Percentiles rank a stretch among this genome's conserved stretches.
phyloP scores from a whole-genome alignment of 2,888 invertebrate genomes.

The Chrysolina americana region DNA sequence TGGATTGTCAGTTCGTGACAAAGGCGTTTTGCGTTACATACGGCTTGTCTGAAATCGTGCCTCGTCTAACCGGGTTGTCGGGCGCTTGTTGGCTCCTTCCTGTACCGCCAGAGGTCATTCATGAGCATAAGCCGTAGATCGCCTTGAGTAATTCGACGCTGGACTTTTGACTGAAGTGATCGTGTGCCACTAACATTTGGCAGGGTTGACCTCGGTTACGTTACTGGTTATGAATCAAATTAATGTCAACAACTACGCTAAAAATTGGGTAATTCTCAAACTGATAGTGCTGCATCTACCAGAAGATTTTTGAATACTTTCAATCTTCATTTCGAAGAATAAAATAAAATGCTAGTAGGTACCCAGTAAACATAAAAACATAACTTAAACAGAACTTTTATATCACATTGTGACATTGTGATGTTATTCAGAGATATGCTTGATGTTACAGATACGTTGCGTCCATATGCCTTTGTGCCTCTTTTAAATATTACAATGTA shows the following conservation, averaged over 20 bases:
- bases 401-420: too few species aligned
- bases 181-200: slow-evolving; percentile 18
- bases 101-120: slow-evolving; percentile 45
- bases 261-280: not conserved
- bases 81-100: slow-evolving; percentile 41
- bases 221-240: not conserved
- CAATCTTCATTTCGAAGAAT: not conserved
- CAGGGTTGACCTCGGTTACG: slow-evolving; percentile 6
- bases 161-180: slow-evolving; percentile 10
- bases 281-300: not conserved
- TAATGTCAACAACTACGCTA: not conserved
- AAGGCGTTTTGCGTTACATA: slow-evolving; percentile 52
- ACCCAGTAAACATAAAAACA: too few species aligned
- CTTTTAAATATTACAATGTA: too few species aligned
- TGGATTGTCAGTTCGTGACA: slow-evolving; percentile 61
- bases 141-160: slow-evolving; percentile 17
- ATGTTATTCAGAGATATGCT: too few species aligned
- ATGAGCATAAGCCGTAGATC: slow-evolving; percentile 19
- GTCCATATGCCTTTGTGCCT: too few species aligned
- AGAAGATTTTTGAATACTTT: not conserved
- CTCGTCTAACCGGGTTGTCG: slow-evolving; percentile 50
- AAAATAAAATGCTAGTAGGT: too few species aligned
- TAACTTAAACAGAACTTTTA: too few species aligned
- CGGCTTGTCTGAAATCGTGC: slow-evolving; percentile 50
- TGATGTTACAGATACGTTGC: too few species aligned